A percentile compares a stretch with the other conserved stretches of the same genome.
Conservation (phyloP, 2,113 vertebrate species). For the Pseudois nayaur region DNA sequence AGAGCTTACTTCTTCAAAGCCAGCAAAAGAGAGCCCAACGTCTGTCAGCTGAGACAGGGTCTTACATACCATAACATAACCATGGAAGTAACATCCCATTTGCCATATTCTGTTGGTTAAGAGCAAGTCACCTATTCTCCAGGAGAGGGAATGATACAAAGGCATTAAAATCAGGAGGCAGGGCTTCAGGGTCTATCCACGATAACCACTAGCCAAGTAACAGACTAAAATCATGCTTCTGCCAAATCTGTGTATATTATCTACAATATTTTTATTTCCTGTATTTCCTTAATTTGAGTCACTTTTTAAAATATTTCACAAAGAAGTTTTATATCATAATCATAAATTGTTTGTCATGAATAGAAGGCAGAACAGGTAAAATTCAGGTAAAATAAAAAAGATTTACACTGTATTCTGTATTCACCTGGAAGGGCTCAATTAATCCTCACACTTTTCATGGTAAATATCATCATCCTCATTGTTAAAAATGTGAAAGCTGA, state of each 20-base stretch:
- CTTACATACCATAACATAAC: background rate
- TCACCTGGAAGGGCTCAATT: background rate
- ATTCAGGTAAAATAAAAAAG: background rate
- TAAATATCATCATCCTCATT: background rate
- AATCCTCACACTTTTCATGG: background rate
- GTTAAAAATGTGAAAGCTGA: background rate
- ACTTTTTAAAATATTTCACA: background rate
- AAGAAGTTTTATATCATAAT: background rate
- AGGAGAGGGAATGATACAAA: background rate
- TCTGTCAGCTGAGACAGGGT: background rate
- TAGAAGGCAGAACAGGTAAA: background rate
- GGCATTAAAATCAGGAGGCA: background rate
- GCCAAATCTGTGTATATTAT: background rate
- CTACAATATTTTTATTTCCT: background rate
- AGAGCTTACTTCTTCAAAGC: background rate
- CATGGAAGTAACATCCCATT: background rate
- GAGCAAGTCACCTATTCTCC: background rate
- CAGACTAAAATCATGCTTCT: background rate
- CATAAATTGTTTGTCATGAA: background rate
- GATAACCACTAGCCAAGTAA: background rate
- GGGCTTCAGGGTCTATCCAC: background rate
- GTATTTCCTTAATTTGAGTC: background rate
- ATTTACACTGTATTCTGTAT: background rate
- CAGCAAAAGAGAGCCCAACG: fast-evolving
- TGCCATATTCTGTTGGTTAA: background rate